These are phyloP conservation scores for Peromyscus leucopus DNA, from an alignment of 2,113 vertebrate genomes.

Conservation along the genomic window DNA sequence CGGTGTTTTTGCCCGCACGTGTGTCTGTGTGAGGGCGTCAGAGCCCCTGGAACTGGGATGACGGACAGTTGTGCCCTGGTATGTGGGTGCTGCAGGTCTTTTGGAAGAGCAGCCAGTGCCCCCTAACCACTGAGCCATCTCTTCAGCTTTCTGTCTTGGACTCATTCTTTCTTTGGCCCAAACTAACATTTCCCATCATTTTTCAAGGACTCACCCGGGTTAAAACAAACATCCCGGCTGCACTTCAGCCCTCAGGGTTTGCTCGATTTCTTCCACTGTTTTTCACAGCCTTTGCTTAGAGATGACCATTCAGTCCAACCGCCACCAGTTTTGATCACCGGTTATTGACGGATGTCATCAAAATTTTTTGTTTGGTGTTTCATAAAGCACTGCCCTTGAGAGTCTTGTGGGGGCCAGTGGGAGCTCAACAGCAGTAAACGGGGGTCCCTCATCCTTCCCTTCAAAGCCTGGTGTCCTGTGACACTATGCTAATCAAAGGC, in stretches of 20 bases:
- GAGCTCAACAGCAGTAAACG: neutral
- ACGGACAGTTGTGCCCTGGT: neutral
- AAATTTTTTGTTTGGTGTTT: neutral
- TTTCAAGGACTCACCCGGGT: neutral
- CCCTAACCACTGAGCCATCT: neutral
- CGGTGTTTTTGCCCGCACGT: neutral
- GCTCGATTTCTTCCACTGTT: neutral
- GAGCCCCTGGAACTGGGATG: neutral
- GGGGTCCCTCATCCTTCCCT: neutral
- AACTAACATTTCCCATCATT: neutral
- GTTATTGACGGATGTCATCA: neutral
- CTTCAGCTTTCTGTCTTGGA: neutral
- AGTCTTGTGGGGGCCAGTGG: neutral
- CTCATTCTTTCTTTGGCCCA: neutral
- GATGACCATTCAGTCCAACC: neutral
- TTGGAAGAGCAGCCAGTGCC: neutral
- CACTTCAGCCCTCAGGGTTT: no score
- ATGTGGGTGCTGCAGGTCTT: neutral
- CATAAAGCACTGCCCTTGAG: neutral
- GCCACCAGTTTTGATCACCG: neutral
- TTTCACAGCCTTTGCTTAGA: neutral
- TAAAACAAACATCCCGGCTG: no score
- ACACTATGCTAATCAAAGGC: neutral
- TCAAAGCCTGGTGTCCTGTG: neutral
- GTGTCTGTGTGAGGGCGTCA: neutral